A percentile compares a stretch with the other conserved stretches of the same genome.
These are phyloP conservation scores for Cephus runcator DNA, from an alignment of 2,888 invertebrate species.

Conservation along the genomic window DNA sequence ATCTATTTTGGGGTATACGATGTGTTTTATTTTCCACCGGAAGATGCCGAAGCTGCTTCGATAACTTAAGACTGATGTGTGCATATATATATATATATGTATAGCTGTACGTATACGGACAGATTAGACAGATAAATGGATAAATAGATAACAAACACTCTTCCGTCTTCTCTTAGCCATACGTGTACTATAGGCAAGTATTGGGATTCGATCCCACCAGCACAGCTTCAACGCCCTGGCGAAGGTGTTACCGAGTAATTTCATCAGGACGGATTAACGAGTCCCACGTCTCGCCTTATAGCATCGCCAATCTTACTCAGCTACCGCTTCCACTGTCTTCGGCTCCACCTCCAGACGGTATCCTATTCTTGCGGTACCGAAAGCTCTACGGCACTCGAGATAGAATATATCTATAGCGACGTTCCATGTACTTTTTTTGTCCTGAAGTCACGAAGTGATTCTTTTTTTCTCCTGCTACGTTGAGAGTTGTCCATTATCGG, in stretches of 20 bases:
- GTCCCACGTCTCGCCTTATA: background rate
- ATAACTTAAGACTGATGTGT: too few species aligned
- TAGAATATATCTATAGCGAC: background rate
- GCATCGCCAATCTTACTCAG: background rate
- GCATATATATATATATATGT: too few species aligned
- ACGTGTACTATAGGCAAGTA: background rate
- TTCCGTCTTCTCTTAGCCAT: background rate
- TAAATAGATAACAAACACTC: background rate
- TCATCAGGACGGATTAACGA: conserved; percentile 8
- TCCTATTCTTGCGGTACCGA: background rate
- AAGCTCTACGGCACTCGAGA: background rate
- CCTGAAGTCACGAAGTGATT: background rate
- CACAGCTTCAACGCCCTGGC: background rate
- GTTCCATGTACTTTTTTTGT: background rate
- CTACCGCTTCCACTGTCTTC: background rate
- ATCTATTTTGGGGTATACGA: background rate
- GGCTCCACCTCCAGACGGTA: background rate
- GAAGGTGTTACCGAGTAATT: conserved; percentile 2
- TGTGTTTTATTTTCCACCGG: conserved; percentile 6
- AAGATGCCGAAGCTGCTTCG: background rate
- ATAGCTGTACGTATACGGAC: background rate
- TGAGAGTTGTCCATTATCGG: background rate
- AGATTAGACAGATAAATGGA: background rate
- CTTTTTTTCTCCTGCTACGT: background rate
- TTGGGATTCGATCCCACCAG: background rate